These are phyloP conservation scores for Pantala flavescens DNA, from an alignment of 1,140 invertebrate species.

Conservation along the genomic window DNA sequence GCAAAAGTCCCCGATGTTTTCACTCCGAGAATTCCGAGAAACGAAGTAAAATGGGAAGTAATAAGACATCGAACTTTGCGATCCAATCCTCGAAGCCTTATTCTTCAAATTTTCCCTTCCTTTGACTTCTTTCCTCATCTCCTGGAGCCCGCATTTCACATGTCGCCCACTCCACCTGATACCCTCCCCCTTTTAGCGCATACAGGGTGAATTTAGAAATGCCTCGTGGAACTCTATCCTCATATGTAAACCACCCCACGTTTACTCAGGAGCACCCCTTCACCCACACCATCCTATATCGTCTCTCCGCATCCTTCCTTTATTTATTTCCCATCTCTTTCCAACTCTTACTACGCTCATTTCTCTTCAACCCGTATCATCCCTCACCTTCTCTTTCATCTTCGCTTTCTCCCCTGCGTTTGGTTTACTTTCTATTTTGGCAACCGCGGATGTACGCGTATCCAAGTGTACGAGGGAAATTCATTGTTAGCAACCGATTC, in stretches of 20 bases:
- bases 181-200: constrained; percentile 2
- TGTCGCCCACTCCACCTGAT: neutral
- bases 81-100: neutral
- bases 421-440: no score
- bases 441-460: no score
- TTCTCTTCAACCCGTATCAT: neutral
- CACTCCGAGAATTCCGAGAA: no score
- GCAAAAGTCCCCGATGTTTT: no score
- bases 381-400: neutral
- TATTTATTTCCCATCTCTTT: neutral
- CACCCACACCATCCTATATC: neutral
- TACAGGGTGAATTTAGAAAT: constrained; percentile 6
- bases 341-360: neutral
- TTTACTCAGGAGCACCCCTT: neutral
- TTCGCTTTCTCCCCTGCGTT: no score
- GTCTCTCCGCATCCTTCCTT: neutral
- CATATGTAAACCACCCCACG: constrained; percentile 4
- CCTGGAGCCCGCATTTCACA: neutral
- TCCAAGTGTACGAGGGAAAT: no score
- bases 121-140: neutral
- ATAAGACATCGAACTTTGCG: neutral
- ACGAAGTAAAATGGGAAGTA: no score
- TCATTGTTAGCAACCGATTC: no score
- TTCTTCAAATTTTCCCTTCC: neutral
- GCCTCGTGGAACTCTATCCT: constrained; percentile 7